Base-by-base conservation (phyloP, 2,888 invertebrate genomes). In the Conistra vaccinii region DNA sequence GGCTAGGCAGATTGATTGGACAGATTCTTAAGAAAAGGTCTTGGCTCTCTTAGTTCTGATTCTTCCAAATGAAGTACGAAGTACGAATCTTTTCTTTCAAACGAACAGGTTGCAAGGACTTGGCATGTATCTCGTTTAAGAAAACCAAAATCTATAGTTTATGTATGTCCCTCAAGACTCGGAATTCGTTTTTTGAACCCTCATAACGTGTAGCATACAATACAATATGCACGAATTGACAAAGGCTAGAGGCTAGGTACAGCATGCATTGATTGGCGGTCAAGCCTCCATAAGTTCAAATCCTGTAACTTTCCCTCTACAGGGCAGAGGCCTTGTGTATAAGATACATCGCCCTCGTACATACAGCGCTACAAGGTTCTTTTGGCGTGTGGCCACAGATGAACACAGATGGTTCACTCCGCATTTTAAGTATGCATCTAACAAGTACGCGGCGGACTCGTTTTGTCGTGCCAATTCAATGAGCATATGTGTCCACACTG, bases 161-260 rank as follows among this genome's bases (percentile, higher is more conserved):
- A 1, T 45, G 12, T 69, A 6, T 57, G 14, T 29, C 10, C 26
- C 9, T 57, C 48, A 35, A 63, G 26, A 14, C 12, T n/a, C 1
- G 14, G n/a, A 6, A 23, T 42, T 35, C 39, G 4, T 2, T 26
- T 26, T 73, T 61, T 26, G 6, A 4, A 26, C 32, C 61, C 26
- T 23, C 17, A 1, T 60, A 32, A 32, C n/a, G 51, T 73, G 39
- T 39, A 42, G n/a, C n/a, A 29, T 74, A 32, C 39, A 20, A 42
- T 53, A 53, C 10, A 73, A 29, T 74, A 61, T 74, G 26, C 26
- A 62, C 20, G 26, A 45, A 75, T 10, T 26, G 26, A 35, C 51
- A 60, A 12, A 61, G 12, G 17, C 17, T 61, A 23, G 17, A 23
- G 35, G 23, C n/a, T 12, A 3, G 6, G 26, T 29, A 26, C 14